A percentile compares a stretch with the other conserved stretches of the same genome.
Evolutionary conservation across 2,888 invertebrate species (phyloP).

Genomic region (Trichopoda pennipes): DNA sequence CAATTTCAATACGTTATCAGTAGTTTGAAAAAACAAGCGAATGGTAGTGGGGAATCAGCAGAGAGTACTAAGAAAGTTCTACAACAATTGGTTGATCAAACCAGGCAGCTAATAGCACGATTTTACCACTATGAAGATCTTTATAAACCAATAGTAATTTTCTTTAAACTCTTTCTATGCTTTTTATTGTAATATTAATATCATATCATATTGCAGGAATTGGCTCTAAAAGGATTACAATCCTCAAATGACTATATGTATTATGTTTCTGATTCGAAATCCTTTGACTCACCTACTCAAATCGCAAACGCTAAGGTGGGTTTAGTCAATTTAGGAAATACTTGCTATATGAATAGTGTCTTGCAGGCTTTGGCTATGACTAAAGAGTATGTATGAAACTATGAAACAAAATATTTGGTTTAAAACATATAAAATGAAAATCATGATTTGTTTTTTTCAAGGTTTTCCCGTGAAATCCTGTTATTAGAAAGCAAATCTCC

Average conservation of each 20-base stretch:
- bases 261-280: slow-evolving; percentile 72
- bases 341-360: slow-evolving; percentile 94
- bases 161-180: neutral
- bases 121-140: slow-evolving; percentile 82
- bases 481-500: slow-evolving; percentile 82
- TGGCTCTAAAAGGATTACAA: slow-evolving; percentile 81
- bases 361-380: slow-evolving; percentile 92
- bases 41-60: slow-evolving; percentile 82
- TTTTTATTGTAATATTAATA: neutral
- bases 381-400: slow-evolving; percentile 84
- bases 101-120: slow-evolving; percentile 82
- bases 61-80: slow-evolving; percentile 83
- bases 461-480: slow-evolving; percentile 87
- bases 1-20: slow-evolving; percentile 82
- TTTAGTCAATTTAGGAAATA: slow-evolving; percentile 91
- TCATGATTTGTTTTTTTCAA: slow-evolving; percentile 71
- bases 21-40: slow-evolving; percentile 82
- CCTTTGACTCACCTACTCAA: slow-evolving; percentile 66
- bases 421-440: neutral
- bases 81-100: slow-evolving; percentile 84
- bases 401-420: neutral
- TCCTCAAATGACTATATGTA: slow-evolving; percentile 80
- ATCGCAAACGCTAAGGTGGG: slow-evolving; percentile 83
- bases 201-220: slow-evolving; percentile 74
- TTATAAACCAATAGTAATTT: slow-evolving; percentile 82